These are phyloP conservation scores for Nasonia longicornis DNA, from an alignment of 1,140 invertebrate species.

Conservation along the genomic window DNA sequence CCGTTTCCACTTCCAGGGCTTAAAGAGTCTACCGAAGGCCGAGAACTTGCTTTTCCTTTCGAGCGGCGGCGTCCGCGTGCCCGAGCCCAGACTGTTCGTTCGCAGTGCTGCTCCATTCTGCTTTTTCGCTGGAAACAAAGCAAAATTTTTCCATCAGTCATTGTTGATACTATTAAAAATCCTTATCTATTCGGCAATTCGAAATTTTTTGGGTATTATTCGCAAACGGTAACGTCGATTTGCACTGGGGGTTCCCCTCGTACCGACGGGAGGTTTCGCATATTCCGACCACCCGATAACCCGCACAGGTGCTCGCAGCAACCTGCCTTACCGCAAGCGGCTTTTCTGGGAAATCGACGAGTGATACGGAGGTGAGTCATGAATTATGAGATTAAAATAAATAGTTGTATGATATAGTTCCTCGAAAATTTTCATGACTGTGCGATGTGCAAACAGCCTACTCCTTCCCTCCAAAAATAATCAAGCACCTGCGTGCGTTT, in stretches of 20 bases:
- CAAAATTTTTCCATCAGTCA: slow-evolving; percentile 43
- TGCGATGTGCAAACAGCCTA: neutral
- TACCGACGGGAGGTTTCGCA: slow-evolving; percentile 18
- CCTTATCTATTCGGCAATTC: no score
- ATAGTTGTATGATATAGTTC: neutral
- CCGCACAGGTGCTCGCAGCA: neutral
- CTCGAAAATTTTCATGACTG: neutral
- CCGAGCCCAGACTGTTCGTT: slow-evolving; percentile 86
- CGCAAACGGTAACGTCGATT: neutral
- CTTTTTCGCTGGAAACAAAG: slow-evolving; percentile 86
- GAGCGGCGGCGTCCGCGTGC: slow-evolving; percentile 80
- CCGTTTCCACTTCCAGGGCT: slow-evolving; percentile 99
- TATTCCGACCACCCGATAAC: neutral
- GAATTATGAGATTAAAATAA: neutral
- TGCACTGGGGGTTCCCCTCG: neutral
- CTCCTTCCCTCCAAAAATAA: neutral
- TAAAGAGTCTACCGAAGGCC: slow-evolving; percentile 93
- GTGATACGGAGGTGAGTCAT: neutral
- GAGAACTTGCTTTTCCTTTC: slow-evolving; percentile 94
- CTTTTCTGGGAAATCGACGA: neutral
- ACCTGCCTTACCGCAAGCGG: neutral
- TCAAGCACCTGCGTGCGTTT: neutral
- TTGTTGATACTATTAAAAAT: neutral
- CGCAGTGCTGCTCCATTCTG: slow-evolving; percentile 90
- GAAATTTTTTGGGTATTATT: neutral